Evolutionary conservation across 2,113 vertebrate species (phyloP).

Genomic region (Callocephalon fimbriatum): DNA sequence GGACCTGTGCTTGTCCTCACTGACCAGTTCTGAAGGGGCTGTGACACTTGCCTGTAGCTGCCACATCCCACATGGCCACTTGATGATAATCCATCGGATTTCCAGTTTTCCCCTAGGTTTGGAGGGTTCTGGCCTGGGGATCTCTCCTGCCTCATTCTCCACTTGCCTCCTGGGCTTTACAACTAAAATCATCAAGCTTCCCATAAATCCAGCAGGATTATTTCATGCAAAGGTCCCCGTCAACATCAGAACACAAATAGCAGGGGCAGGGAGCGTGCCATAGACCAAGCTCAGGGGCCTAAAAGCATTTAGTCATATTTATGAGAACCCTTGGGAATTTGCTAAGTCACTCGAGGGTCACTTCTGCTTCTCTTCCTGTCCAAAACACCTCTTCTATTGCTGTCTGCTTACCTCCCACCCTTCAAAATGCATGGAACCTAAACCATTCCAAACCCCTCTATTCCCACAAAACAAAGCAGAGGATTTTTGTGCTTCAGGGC

Average conservation of each 20-base stretch:
- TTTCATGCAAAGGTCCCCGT: background rate
- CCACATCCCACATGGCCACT: rapidly evolving
- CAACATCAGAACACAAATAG: background rate
- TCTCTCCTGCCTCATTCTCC: background rate
- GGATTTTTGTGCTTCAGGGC: background rate
- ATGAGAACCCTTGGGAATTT: background rate
- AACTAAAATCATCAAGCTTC: background rate
- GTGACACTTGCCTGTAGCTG: background rate
- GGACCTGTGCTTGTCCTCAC: background rate
- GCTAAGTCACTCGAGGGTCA: background rate
- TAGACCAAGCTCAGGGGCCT: background rate
- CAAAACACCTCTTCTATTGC: background rate
- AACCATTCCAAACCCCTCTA: background rate
- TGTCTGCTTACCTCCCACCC: background rate
- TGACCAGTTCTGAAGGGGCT: background rate
- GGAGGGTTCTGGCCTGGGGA: background rate
- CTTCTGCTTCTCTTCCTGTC: background rate
- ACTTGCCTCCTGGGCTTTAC: background rate
- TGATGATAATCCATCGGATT: background rate
- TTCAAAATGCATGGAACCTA: rapidly evolving
- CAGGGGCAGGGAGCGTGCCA: background rate
- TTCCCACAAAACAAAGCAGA: background rate
- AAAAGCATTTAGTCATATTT: background rate
- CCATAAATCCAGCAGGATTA: background rate
- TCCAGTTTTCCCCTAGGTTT: rapidly evolving